Evolutionary conservation across 2,888 invertebrate species (phyloP), one percentile per base, ranked within the genome.

Genomic region (Hydrotaea diabolus): DNA sequence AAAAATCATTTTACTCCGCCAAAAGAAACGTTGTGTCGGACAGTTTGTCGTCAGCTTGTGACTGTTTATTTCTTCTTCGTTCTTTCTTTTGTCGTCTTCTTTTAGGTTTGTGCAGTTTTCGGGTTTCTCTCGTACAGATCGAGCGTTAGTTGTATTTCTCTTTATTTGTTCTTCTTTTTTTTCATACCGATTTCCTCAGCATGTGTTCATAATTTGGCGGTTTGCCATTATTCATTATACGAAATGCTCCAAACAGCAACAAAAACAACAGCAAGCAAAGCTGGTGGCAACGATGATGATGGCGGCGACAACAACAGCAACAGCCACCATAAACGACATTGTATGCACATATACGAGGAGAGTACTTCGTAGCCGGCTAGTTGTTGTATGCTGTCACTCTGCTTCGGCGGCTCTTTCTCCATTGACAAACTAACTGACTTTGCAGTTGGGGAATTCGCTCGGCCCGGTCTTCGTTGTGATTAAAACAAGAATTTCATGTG

Each of bases 171-270:
- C 21, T 49, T 57, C 21, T 46, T 46, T 31, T 31, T 2, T 2
- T 31, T 4, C 7, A 7, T 31, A 31, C 31, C 2, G 31, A 71
- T 84, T 64, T 79, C 80, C 85, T 80, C 85, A 85, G 85, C 87
- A 89, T 90, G 89, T 88, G 90, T 89, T 89, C 88, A 89, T 89
- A 89, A 89, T 90, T 90, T 90, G 90, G 90, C 90, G 90, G 90
- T 89, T 89, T 89, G 90, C 90, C 90, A 90, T 90, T 89, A 66
- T 82, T 85, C 74, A 82, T 82, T 85, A 74, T 80, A 49, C 31
- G 19, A 55, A 8, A 13, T 53, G 80, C 80, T 78, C 80, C 85
- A 78, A 85, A 64, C 31, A 31, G 7, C 31, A 31, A 31, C n/a
- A n/a, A n/a, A n/a, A n/a, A n/a, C n/a, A n/a, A 79, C 74, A 84